These are phyloP conservation scores for Enteromius thamalakanensis DNA, from an alignment of 2,797 vertebrate genomes.

Conservation along the genomic window DNA sequence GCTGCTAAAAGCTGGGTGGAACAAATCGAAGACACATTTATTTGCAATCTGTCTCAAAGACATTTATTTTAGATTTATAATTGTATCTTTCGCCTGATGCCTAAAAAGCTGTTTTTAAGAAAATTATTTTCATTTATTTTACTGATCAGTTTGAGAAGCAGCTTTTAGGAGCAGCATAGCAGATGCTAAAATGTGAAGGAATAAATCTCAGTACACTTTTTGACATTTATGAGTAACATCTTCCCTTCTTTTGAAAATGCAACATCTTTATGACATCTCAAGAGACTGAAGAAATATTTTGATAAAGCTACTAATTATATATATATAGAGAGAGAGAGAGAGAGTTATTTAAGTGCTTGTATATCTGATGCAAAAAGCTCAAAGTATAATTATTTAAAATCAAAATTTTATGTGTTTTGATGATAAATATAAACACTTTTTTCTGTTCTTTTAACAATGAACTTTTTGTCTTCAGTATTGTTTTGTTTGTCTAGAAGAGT, in stretches of 20 bases:
- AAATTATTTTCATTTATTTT: not conserved
- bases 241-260: not conserved
- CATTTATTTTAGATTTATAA: not conserved
- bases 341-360: slow-evolving; percentile 1
- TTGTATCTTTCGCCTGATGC: not conserved
- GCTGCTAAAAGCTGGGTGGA: not conserved
- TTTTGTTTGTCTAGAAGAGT: not conserved
- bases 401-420: not conserved
- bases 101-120: not conserved
- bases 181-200: not conserved
- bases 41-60: not conserved
- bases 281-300: not conserved
- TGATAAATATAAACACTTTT: not conserved
- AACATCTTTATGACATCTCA: not conserved
- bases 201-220: not conserved
- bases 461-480: slow-evolving; percentile 5
- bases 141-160: not conserved
- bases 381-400: slow-evolving; percentile 3
- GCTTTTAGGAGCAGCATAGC: not conserved
- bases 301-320: not conserved
- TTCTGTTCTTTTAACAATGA: not conserved
- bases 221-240: not conserved
- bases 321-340: not conserved
- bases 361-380: slow-evolving; percentile 9
- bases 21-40: not conserved